phyloP scores from a whole-genome alignment of 2,113 vertebrate species.

The Spilogale gracilis region DNA sequence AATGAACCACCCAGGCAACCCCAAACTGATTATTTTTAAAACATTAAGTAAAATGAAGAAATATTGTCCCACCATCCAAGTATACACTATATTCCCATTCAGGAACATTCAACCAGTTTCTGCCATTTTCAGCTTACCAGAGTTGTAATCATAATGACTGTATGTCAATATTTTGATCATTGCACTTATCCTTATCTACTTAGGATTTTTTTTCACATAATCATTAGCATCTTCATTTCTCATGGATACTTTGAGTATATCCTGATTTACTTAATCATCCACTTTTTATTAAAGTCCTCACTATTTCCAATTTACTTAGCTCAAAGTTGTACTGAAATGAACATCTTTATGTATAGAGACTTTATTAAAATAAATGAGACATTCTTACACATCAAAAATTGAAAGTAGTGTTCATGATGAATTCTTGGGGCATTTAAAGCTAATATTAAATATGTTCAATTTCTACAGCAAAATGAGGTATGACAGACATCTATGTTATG shows the following conservation, averaged over 20 bases:
- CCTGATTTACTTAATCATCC: neutral
- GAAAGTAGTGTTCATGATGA: neutral
- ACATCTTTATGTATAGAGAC: neutral
- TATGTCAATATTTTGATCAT: neutral
- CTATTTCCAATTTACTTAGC: neutral
- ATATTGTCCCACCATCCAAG: neutral
- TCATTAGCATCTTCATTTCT: neutral
- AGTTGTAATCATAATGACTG: neutral
- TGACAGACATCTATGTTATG: neutral
- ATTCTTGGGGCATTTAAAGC: neutral
- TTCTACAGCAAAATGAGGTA: neutral
- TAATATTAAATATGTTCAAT: neutral
- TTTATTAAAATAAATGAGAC: neutral
- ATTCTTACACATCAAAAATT: neutral
- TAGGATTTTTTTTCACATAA: neutral
- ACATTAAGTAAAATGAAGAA: neutral
- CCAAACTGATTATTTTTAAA: neutral
- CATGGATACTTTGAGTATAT: neutral
- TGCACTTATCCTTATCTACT: neutral
- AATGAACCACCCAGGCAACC: neutral
- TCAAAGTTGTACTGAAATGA: slow-evolving; percentile 16
- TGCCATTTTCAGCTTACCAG: neutral
- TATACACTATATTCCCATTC: neutral
- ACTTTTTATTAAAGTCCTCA: neutral
- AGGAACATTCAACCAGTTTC: neutral